Evolutionary conservation across 2,113 vertebrate species (phyloP), one percentile per base, ranked within the genome.

Genomic region (Datnioides undecimradiatus): DNA sequence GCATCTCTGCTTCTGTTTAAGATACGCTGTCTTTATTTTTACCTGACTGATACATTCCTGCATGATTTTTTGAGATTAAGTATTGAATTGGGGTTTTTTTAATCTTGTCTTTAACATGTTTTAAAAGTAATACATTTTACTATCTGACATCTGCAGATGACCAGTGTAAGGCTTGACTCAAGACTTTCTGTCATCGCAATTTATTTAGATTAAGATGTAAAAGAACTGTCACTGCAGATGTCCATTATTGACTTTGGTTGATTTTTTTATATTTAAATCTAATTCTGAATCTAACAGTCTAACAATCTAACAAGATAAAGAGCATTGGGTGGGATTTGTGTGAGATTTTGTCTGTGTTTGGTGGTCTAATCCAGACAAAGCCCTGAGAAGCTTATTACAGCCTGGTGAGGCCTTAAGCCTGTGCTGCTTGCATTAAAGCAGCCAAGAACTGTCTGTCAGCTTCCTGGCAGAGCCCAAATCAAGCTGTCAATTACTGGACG

Each of bases 401-500:
- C 87, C 87, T 87, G 88, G 90, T 86, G 90, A 93, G 91, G 89
- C 92, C 90, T 88, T 93, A 90, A 93, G 88, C 71, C 76, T 77
- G 77, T 76, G 81, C 88, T 66, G 84, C 80, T 86, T 87, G 88
- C 90, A 89, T 92, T 93, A 92, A 92, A 92, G 84, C 90, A 93
- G 90, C 91, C 90, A 85, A 89, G 90, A 90, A 88, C 83, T 87
- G 90, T 88, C 91, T 92, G 90, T 93, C 92, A 92, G 93, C 89
- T 84, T 83, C 77, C 90, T 91, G 91, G 91, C 90, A 87, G 88
- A 93, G 89, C 93, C 91, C 90, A 92, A 94, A 94, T 95, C 93
- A 94, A 93, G 92, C 92, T 95, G 94, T 95, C 94, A 95, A 93
- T 95, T 94, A 94, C 92, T 88, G 89, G 85, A 93, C 89, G 91